Base-by-base conservation (phyloP, 1,140 invertebrate species). In the Pollicipes pollicipes region DNA sequence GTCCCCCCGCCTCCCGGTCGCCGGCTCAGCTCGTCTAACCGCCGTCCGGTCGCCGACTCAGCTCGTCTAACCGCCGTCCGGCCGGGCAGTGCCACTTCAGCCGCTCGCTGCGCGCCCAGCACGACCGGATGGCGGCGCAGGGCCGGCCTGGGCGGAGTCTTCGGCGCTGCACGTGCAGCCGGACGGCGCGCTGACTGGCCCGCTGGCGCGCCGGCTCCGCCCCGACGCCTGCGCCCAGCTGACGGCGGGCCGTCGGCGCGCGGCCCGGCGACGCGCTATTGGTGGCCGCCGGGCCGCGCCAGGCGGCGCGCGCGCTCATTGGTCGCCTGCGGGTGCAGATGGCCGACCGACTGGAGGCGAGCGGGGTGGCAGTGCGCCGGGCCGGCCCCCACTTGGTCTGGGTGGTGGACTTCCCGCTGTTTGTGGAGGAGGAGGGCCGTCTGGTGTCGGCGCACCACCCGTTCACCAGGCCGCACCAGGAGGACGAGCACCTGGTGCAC, bases 331-430 rank as follows among this genome's bases (percentile, higher is more conserved):
- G 89, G 71, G 73, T 86, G 67, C 81, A 85, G 71, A 84, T 88
- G 73, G 83, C 84, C 3, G 79, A 85, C 73, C 75, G 85, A 75
- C 78, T 90, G 69, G 84, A 88, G 77, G 79, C 79, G 58, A 81
- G 81, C 75, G 82, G 80, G 45, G 70, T 78, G 24, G 66, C 64
- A 35, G 71, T 79, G 8, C 72, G 75, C 28, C 64, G 64, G 8
- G 64, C n/a, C 28, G 64, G 27, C 3, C 27, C 75, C 75, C 82
- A 88, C 73, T 93, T 97, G 78, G 74, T 93, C 10, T 99, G 97
- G 97, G 83, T 99, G 1, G 80, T 88, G 3, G 93, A 98, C 82
- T 98, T 99, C 80, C 96, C 97, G 1, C 81, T 99, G 71, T 98
- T 99, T 83, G 77, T 85, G 70, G 77, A 81, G 63, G 83, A 83